Evolutionary conservation across 2,797 vertebrate genomes (phyloP).

Genomic region (Monodelphis domestica): DNA sequence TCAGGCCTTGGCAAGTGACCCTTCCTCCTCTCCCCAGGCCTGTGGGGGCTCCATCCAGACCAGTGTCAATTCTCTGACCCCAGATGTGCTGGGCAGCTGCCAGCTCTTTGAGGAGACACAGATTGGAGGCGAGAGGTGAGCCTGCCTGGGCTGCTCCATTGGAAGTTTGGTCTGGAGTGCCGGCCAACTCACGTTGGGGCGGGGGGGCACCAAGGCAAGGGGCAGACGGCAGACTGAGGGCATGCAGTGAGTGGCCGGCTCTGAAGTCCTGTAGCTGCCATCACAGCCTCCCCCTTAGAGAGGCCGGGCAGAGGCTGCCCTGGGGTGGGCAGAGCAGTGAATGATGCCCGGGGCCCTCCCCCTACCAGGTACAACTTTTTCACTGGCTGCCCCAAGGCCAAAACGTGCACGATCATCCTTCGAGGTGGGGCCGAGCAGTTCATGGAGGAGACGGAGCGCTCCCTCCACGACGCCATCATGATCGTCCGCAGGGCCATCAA

Average conservation of each 20-base stretch:
- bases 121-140: conserved; percentile 96
- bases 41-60: conserved; percentile 99
- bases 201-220: background rate
- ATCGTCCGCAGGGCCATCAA: conserved; percentile 98
- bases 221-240: background rate
- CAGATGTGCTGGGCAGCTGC: conserved; percentile 93
- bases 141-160: fast-evolving
- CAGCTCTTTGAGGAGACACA: conserved; percentile 96
- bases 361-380: conserved; percentile 95
- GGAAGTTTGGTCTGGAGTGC: background rate
- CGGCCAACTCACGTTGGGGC: background rate
- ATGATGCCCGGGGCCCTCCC: background rate
- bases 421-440: conserved; percentile 97
- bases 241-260: background rate
- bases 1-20: background rate
- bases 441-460: conserved; percentile 98
- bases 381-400: conserved; percentile 95
- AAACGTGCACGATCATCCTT: conserved; percentile 97
- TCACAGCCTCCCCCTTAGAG: background rate
- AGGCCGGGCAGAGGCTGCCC: background rate
- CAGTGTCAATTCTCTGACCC: conserved; percentile 89
- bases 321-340: background rate
- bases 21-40: conserved; percentile 84
- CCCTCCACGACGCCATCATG: conserved; percentile 99
- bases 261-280: background rate